A percentile compares a stretch with the other conserved stretches of the same genome.
phyloP scores from a whole-genome alignment of 2,113 vertebrate species.

The Oenanthe oenanthe region DNA sequence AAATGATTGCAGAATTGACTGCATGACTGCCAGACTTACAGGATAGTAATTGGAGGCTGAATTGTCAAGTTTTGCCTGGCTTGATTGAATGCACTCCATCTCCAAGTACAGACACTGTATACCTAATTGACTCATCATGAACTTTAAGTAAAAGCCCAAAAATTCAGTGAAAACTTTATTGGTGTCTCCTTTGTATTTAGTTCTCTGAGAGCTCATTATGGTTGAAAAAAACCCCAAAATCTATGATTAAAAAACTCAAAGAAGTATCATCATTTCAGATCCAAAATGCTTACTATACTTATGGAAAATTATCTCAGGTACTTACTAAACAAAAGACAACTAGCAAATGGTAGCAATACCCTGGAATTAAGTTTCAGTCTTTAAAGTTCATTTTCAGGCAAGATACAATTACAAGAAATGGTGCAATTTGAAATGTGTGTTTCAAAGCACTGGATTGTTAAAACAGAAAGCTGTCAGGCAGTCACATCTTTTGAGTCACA shows the following conservation, averaged over 20 bases:
- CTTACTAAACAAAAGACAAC: neutral
- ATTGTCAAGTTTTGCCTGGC: neutral
- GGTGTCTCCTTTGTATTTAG: neutral
- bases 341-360: neutral
- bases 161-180: neutral
- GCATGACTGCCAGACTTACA: neutral
- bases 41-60: neutral
- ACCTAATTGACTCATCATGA: neutral
- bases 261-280: neutral
- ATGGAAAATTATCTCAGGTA: neutral
- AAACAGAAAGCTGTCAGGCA: neutral
- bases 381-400: neutral
- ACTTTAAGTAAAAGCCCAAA: neutral
- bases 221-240: accelerated
- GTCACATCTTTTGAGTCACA: neutral
- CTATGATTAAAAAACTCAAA: neutral
- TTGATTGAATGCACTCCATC: neutral
- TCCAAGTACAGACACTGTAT: neutral
- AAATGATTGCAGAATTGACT: neutral
- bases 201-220: neutral
- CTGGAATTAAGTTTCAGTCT: neutral
- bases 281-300: neutral
- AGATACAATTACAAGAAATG: neutral
- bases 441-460: neutral
- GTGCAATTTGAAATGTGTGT: neutral